A percentile compares a stretch with the other conserved stretches of the same genome.
Conservation (phyloP, 2,888 invertebrate genomes). For the Eustalomyia histrio region DNA sequence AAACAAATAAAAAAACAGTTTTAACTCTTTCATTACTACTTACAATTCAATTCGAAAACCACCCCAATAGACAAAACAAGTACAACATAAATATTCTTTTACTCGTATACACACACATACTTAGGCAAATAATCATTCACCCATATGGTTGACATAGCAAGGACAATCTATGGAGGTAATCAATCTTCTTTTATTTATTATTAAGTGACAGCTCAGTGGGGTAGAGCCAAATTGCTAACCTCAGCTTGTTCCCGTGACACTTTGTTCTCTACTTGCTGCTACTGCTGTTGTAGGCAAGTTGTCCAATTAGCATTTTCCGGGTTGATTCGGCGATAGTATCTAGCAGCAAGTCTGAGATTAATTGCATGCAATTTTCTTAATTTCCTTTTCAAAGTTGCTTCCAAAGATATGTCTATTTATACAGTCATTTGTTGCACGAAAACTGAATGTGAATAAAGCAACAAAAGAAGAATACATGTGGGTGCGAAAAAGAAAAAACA, state of each 20-base stretch:
- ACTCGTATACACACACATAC: conserved; percentile 46
- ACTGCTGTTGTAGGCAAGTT: conserved; percentile 13
- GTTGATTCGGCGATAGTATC: no score
- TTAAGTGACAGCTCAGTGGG: conserved; percentile 79
- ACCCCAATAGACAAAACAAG: conserved; percentile 51
- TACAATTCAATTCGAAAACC: conserved; percentile 71
- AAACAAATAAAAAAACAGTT: conserved; percentile 55
- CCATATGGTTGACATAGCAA: conserved; percentile 66
- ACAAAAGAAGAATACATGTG: no score
- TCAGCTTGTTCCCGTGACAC: conserved; percentile 59
- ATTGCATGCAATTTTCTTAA: no score
- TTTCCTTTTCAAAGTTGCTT: no score
- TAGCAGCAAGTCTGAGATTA: no score
- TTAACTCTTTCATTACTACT: conserved; percentile 72
- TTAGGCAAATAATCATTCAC: conserved; percentile 55
- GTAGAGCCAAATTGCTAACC: conserved; percentile 78
- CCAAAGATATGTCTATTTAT: no score
- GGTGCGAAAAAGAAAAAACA: no score
- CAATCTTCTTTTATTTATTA: conserved; percentile 80
- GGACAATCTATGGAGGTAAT: conserved; percentile 80
- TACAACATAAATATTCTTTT: conserved; percentile 57
- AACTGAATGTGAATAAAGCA: no score
- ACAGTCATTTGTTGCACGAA: no score
- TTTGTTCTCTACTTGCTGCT: conserved; percentile 8
- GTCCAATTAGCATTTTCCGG: background rate